A percentile compares a stretch with the other conserved stretches of the same genome.
Evolutionary conservation across 2,888 invertebrate species (phyloP).

Genomic region (Drosophila mettleri): DNA sequence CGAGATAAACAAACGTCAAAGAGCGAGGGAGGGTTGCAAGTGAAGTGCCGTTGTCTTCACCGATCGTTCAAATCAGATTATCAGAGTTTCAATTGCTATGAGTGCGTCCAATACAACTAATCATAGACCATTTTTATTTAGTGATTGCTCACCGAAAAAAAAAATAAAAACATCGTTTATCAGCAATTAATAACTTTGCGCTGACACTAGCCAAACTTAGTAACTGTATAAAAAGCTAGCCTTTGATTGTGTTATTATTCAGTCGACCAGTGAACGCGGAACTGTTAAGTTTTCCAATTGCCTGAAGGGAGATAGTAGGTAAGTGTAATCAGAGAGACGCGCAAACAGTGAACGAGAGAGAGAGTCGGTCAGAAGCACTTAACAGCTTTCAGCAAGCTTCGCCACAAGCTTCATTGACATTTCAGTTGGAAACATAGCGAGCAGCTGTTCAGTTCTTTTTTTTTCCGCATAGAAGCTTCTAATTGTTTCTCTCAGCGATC

Average conservation of each 20-base stretch:
- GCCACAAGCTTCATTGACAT: slow-evolving; percentile 1
- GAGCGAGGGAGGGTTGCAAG: not conserved
- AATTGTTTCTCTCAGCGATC: not conserved
- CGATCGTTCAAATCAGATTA: slow-evolving; percentile 46
- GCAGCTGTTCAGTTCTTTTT: not conserved
- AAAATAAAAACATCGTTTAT: slow-evolving; percentile 20
- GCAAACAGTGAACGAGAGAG: slow-evolving; percentile 9
- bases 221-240: slow-evolving; percentile 48
- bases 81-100: slow-evolving; percentile 24
- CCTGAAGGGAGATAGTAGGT: slow-evolving; percentile 14
- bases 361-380: not conserved
- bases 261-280: slow-evolving; percentile 39
- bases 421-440: slow-evolving; percentile 2
- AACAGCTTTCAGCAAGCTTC: slow-evolving; percentile 14
- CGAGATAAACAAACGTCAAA: slow-evolving; percentile 28
- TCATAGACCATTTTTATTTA: slow-evolving; percentile 14
- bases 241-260: slow-evolving; percentile 31
- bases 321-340: slow-evolving; percentile 21
- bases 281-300: slow-evolving; percentile 29
- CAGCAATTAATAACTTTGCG: slow-evolving; percentile 2
- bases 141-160: slow-evolving; percentile 25
- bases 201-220: slow-evolving; percentile 12
- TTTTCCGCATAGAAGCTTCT: not conserved
- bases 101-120: slow-evolving; percentile 20
- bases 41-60: slow-evolving; percentile 11